Base-by-base conservation (phyloP, 1,140 invertebrate genomes). In the Brachionus rotundiformis region DNA sequence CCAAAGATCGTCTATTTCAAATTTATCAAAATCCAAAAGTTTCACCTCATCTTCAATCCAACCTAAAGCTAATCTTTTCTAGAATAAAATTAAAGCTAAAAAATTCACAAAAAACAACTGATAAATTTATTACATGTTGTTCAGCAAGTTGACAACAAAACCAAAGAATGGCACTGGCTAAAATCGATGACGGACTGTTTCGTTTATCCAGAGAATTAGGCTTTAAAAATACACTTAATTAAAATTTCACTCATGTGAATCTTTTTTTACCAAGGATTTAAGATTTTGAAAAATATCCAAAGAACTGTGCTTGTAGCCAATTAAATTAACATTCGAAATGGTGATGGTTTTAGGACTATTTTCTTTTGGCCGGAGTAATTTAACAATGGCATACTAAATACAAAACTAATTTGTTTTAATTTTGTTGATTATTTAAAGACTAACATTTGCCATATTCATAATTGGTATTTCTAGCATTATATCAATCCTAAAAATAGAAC, bases 1-100 rank as follows among this genome's bases (percentile, higher is more conserved):
- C 68, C 68, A 73, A 6, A 73, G 41, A 25, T 73, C 68, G 10
- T 73, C 41, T 6, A 73, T 73, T 73, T 73, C 36, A 73, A 73
- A 73, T 25, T 73, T 73, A 7, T 73, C 68, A 13, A 73, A 73
- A 29, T 73, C 36, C 4, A 73, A 13, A 7, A 73, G 23, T 44
- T 73, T 23, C 7, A 73, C 25, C 25, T 27, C 23, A 44, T 73
- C 39, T 31, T 73, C 68, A 8, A 19, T 2, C 61, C 61, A 63
- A 27, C 25, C 5, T 0, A 29, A 63, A n/a, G 61, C 25, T 10
- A 29, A 33, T n/a, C n/a, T 63, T 33, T 29, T 33, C 29, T 63
- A 63, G 29, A 63, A 13, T 0, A 27, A 63, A 31, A 4, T 19
- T 1, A 29, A 63, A 13, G 16, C 11, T 7, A 3, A 13, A 63